Conservation (phyloP, 2,113 vertebrate species). For the Phainopepla nitens region DNA sequence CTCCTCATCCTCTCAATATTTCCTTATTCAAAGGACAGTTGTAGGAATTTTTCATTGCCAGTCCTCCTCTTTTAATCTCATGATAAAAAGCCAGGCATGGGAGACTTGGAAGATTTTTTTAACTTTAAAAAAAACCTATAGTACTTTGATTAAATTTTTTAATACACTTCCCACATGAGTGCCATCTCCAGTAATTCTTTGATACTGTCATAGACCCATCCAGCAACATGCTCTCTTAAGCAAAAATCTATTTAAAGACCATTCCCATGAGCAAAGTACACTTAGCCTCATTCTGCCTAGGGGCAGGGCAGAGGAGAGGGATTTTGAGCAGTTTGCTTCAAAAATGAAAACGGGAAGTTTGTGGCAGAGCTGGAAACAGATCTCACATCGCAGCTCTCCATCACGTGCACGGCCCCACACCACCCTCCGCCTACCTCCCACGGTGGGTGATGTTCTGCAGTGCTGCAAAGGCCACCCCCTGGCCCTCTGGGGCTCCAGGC, state of each 20-base stretch:
- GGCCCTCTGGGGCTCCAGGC: not conserved
- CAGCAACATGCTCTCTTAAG: not conserved
- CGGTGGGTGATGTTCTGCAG: not conserved
- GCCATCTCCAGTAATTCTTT: not conserved
- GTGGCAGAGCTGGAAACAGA: constrained; percentile 1
- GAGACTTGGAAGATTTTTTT: not conserved
- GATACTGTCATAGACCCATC: not conserved
- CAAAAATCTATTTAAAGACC: not conserved
- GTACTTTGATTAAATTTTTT: not conserved
- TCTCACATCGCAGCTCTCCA: not conserved
- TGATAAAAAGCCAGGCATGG: not conserved
- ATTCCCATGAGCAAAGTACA: not conserved
- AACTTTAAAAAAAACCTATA: not conserved
- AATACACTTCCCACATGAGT: not conserved
- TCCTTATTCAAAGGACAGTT: not conserved
- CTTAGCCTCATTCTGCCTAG: not conserved
- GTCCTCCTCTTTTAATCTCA: not conserved
- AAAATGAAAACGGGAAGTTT: not conserved
- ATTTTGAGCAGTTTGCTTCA: not conserved
- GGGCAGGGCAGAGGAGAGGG: not conserved
- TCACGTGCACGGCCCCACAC: not conserved
- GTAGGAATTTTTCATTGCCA: not conserved
- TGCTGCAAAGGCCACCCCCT: not conserved
- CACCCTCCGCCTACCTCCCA: not conserved
- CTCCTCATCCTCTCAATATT: not conserved